Percentiles rank a stretch among this genome's conserved stretches.
phyloP scores from a whole-genome alignment of 2,797 vertebrate species.

The Microctenopoma steveboyesi region DNA sequence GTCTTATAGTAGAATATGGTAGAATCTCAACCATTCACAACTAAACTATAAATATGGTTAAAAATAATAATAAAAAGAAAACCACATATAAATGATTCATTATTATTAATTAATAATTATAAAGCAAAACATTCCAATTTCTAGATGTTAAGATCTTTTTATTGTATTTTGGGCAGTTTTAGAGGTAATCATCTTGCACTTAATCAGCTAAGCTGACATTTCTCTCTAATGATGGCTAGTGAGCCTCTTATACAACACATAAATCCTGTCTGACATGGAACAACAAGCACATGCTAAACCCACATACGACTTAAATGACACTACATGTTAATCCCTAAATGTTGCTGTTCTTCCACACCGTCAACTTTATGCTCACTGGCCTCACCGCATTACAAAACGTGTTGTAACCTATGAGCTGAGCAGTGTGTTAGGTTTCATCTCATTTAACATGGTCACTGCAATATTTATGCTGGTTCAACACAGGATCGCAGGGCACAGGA shows the following conservation, averaged over 20 bases:
- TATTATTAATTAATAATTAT: neutral
- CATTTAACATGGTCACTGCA: constrained; percentile 17
- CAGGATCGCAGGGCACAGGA: neutral
- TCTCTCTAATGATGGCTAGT: neutral
- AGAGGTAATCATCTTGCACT: neutral
- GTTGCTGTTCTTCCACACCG: neutral
- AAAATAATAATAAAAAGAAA: too few relatives aligned
- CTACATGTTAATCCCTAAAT: constrained; percentile 2
- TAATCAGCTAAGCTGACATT: neutral
- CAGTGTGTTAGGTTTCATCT: constrained; percentile 37
- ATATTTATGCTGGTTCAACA: constrained; percentile 39
- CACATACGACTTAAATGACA: constrained; percentile 6
- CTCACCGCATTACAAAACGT: constrained; percentile 6
- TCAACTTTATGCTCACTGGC: neutral
- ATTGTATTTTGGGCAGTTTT: neutral
- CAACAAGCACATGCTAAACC: neutral
- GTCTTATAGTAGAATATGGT: neutral
- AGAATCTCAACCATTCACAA: neutral
- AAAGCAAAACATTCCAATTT: neutral
- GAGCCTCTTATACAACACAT: neutral
- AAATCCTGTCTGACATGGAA: neutral
- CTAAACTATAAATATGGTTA: too few relatives aligned
- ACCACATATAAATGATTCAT: neutral
- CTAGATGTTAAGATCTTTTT: neutral
- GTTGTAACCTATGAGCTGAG: neutral